Evolutionary conservation across 2,888 invertebrate species (phyloP), one percentile per base, ranked within the genome.

Genomic region (Steinernema scapterisci): DNA sequence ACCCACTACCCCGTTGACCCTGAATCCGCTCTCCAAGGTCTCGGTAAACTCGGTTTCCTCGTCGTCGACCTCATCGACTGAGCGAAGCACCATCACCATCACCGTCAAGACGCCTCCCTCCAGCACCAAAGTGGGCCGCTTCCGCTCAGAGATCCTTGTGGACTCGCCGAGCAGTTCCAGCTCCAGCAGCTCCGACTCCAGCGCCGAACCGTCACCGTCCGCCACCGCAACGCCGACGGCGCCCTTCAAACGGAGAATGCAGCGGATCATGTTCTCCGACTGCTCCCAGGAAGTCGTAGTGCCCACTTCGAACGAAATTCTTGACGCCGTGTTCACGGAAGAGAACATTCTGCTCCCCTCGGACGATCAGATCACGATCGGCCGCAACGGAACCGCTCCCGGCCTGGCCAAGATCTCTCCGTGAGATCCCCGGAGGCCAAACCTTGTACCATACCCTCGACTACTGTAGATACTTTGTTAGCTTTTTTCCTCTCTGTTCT

Each of bases 261-360:
- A 63, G 63, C 63, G 63, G 16, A 63, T 63, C 63, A 63, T 63
- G 27, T 27, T 63, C 63, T 27, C 27, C 31, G 31, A 27, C 31
- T 21, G 19, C 48, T 16, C 16, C 48, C 16, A 25, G 7, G 52
- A 52, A 2, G 52, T 5, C 52, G 21, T 21, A 2, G 38, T 11
- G 31, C 31, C 27, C 16, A 16, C 27, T 3, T n/a, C 16, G 48
- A 48, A 48, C 48, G 38, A 38, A 16, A 13, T 63, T 16, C 31
- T 63, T n/a, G 63, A 63, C 63, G 21, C 63, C 63, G 63, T 63
- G 16, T 63, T 63, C 63, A 27, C 63, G 27, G 63, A 63, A 31
- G 63, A 63, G 31, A 63, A 25, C n/a, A 1, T 52, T 6, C 11
- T 21, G 21, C 63, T 63, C 27, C 63, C 63, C 27, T 7, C 25